phyloP scores from a whole-genome alignment of 2,888 invertebrate species.

The Sussaba pulchella region DNA sequence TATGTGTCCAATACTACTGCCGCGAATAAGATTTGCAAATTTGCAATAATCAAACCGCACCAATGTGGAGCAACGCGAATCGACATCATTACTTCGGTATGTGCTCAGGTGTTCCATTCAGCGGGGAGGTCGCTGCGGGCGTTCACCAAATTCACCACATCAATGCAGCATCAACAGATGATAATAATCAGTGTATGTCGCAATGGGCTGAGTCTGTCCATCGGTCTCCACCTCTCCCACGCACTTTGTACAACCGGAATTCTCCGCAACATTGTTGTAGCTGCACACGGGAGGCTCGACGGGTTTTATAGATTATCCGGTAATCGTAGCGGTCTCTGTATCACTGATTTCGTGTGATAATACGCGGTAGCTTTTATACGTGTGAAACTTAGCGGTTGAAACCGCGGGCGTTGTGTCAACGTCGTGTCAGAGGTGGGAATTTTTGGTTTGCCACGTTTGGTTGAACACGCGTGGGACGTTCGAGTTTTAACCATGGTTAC shows the following conservation, averaged over 20 bases:
- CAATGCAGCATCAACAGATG: constrained; percentile 39
- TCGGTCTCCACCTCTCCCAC: background rate
- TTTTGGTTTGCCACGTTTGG: constrained; percentile 8
- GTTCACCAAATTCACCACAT: constrained; percentile 37
- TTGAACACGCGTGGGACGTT: constrained; percentile 1
- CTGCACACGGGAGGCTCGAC: background rate
- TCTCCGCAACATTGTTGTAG: background rate
- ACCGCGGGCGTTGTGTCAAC: background rate
- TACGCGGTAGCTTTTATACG: constrained; percentile 8
- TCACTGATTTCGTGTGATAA: background rate
- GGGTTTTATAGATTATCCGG: constrained; percentile 25
- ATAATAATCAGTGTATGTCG: constrained; percentile 39
- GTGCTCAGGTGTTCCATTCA: constrained; percentile 4
- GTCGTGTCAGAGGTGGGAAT: constrained; percentile 27
- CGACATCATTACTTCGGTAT: constrained; percentile 29
- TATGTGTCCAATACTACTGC: background rate
- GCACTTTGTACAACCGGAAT: background rate
- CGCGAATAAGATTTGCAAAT: constrained; percentile 32
- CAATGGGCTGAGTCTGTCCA: background rate
- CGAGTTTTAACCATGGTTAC: constrained; percentile 37
- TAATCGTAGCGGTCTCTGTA: constrained; percentile 1
- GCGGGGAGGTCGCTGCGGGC: constrained; percentile 9
- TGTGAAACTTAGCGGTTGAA: background rate
- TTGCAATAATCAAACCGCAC: constrained; percentile 7
- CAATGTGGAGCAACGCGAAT: background rate